Evolutionary conservation across 1,140 invertebrate species (phyloP).

Genomic region (Pachyrhynchus sulphureomaculatus): DNA sequence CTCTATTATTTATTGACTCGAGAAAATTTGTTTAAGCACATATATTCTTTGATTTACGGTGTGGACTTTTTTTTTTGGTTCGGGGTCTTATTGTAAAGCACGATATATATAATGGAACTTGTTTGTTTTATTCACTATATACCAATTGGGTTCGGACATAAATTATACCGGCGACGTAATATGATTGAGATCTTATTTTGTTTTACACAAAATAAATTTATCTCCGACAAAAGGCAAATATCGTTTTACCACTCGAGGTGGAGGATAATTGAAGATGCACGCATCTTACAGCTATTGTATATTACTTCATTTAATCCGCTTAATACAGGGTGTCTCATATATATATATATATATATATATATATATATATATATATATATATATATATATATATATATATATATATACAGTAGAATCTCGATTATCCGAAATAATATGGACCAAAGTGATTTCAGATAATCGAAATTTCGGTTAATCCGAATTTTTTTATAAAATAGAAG

Average conservation of each 20-base stretch:
- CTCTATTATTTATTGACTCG: conserved; percentile 45
- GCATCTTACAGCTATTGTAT: not conserved
- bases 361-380: too few species aligned
- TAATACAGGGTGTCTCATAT: too few species aligned
- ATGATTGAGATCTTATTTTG: conserved; percentile 34
- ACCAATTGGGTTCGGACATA: conserved; percentile 38
- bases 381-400: too few species aligned
- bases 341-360: too few species aligned
- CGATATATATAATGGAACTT: conserved; percentile 39
- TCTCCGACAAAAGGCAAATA: conserved; percentile 13
- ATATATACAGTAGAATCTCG: too few species aligned
- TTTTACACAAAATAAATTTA: conserved; percentile 29
- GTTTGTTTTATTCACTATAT: conserved; percentile 39
- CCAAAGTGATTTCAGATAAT: too few species aligned
- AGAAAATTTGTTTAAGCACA: conserved; percentile 44
- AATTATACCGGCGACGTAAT: conserved; percentile 22
- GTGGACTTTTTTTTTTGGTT: conserved; percentile 40
- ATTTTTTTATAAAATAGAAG: too few species aligned
- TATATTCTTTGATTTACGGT: conserved; percentile 41
- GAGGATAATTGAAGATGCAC: conserved; percentile 15
- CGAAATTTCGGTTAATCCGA: too few species aligned
- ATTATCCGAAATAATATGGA: too few species aligned
- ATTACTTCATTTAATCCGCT: too few species aligned
- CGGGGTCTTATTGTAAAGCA: conserved; percentile 38
- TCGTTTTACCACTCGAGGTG: conserved; percentile 7